A percentile compares a stretch with the other conserved stretches of the same genome.
Evolutionary conservation across 2,113 vertebrate genomes (phyloP).

Genomic region (human): GRCh38 chr4:94429501-94430000

Average conservation of each 20-base stretch:
- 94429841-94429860: background rate
- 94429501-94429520: background rate
- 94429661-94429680: background rate
- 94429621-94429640: background rate
- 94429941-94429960: background rate
- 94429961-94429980: background rate
- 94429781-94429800: background rate
- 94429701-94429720: background rate
- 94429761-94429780: background rate
- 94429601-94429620: background rate
- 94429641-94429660: background rate
- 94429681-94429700: background rate
- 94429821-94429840: constrained; percentile 17
- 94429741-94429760: background rate
- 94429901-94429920: background rate
- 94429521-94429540: too few species aligned
- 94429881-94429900: background rate
- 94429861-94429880: background rate
- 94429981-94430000: background rate
- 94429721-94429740: background rate
- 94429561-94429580: too few species aligned
- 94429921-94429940: background rate
- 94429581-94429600: background rate
- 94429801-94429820: background rate
- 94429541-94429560: too few species aligned